These are phyloP conservation scores for Dione juno DNA, from an alignment of 2,888 invertebrate species.

Conservation along the genomic window DNA sequence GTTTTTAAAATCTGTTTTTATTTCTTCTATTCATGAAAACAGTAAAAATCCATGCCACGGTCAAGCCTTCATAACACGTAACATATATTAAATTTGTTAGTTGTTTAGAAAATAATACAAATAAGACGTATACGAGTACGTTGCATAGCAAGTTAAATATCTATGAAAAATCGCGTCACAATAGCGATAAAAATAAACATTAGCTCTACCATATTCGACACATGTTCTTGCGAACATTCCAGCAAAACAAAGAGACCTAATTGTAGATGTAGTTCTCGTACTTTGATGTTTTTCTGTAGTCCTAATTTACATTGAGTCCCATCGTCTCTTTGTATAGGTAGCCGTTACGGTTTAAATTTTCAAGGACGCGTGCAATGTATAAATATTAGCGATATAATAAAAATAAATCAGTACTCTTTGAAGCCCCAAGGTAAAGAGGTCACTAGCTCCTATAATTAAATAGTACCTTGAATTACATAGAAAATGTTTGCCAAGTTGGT, in stretches of 20 bases:
- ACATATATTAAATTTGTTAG: constrained; percentile 1
- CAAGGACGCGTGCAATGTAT: constrained; percentile 74
- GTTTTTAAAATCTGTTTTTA: constrained; percentile 16
- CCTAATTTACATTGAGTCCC: constrained; percentile 77
- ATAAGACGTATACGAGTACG: constrained; percentile 8
- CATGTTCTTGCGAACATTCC: constrained; percentile 54
- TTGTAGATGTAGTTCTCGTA: constrained; percentile 74
- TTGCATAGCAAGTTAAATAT: constrained; percentile 23
- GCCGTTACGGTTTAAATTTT: constrained; percentile 70
- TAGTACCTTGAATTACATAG: constrained; percentile 32
- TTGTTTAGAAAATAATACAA: not conserved
- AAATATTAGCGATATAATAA: constrained; percentile 65
- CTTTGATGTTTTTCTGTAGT: constrained; percentile 64
- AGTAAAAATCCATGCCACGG: constrained; percentile 20
- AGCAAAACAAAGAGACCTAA: constrained; percentile 72
- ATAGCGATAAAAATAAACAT: constrained; percentile 40
- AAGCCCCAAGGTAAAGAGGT: constrained; percentile 47
- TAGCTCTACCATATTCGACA: constrained; percentile 52
- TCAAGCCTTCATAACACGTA: constrained; percentile 9
- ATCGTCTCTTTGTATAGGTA: constrained; percentile 67
- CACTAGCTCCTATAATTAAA: constrained; percentile 32
- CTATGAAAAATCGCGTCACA: constrained; percentile 4
- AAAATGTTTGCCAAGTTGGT: constrained; percentile 76
- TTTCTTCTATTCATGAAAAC: not conserved
- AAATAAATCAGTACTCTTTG: constrained; percentile 53